phyloP scores from a whole-genome alignment of 2,888 invertebrate genomes.

The Chrysina gloriosa region DNA sequence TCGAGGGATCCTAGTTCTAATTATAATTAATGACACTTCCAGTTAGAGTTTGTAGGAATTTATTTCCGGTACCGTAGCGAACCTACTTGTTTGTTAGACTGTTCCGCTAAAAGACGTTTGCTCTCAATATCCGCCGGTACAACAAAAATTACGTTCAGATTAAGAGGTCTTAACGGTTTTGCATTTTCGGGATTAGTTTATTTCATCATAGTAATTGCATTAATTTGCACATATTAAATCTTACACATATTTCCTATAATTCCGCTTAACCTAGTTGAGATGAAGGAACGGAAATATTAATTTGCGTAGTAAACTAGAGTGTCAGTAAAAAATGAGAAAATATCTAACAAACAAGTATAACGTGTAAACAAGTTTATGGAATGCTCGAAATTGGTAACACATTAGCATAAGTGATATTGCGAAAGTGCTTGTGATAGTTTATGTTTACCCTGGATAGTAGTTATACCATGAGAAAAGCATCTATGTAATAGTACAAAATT shows the following conservation, averaged over 20 bases:
- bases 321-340: too few relatives aligned
- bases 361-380: background rate
- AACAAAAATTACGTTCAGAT: background rate
- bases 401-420: background rate
- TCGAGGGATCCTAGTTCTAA: too few relatives aligned
- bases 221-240: too few relatives aligned
- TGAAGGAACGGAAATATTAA: too few relatives aligned
- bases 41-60: conserved; percentile 20
- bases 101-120: conserved; percentile 22
- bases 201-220: too few relatives aligned
- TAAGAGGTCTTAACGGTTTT: conserved; percentile 16
- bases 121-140: conserved; percentile 11
- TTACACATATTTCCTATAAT: too few relatives aligned
- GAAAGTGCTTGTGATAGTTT: background rate
- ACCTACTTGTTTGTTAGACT: conserved; percentile 4
- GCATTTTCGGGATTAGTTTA: background rate
- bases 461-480: background rate
- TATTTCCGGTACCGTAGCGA: conserved; percentile 10
- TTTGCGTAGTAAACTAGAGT: too few relatives aligned
- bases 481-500: too few relatives aligned
- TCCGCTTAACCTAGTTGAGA: too few relatives aligned
- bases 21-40: conserved; percentile 18
- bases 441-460: background rate
- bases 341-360: too few relatives aligned
- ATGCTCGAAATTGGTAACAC: background rate